Evolutionary conservation across 2,113 vertebrate species (phyloP).

Genomic region (Pomatorhinus ruficollis): DNA sequence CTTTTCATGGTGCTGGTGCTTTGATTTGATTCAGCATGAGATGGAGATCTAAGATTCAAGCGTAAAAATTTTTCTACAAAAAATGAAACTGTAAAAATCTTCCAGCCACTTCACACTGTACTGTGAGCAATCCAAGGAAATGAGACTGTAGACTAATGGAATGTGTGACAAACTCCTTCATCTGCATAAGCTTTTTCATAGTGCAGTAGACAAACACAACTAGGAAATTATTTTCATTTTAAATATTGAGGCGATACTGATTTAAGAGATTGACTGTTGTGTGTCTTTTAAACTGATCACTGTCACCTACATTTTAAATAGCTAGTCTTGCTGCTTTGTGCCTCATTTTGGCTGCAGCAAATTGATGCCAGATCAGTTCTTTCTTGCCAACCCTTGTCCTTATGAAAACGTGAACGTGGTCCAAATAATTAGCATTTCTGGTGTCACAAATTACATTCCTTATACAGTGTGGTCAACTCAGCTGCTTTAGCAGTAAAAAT

Average conservation of each 20-base stretch:
- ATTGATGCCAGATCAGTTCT: not conserved
- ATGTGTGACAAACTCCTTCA: not conserved
- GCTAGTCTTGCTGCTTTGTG: not conserved
- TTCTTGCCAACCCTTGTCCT: not conserved
- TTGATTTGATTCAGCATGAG: not conserved
- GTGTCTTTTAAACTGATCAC: not conserved
- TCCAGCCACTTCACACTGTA: not conserved
- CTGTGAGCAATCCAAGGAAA: not conserved
- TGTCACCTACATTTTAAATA: not conserved
- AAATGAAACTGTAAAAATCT: not conserved
- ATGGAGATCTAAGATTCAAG: not conserved
- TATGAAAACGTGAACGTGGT: not conserved
- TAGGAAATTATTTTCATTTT: not conserved
- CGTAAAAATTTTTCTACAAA: not conserved
- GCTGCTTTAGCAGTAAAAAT: slow-evolving; percentile 29
- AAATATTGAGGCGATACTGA: not conserved
- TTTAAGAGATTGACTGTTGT: not conserved
- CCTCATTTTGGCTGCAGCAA: not conserved
- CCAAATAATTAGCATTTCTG: slow-evolving; percentile 42
- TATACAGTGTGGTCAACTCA: not conserved
- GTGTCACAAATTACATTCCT: slow-evolving; percentile 1
- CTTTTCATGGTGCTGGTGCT: not conserved
- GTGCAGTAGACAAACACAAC: not conserved
- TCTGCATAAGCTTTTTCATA: not conserved
- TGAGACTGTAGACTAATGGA: not conserved